A percentile compares a stretch with the other conserved stretches of the same genome.
Evolutionary conservation across 2,113 vertebrate genomes (phyloP).

Genomic region (Cebus imitator): DNA sequence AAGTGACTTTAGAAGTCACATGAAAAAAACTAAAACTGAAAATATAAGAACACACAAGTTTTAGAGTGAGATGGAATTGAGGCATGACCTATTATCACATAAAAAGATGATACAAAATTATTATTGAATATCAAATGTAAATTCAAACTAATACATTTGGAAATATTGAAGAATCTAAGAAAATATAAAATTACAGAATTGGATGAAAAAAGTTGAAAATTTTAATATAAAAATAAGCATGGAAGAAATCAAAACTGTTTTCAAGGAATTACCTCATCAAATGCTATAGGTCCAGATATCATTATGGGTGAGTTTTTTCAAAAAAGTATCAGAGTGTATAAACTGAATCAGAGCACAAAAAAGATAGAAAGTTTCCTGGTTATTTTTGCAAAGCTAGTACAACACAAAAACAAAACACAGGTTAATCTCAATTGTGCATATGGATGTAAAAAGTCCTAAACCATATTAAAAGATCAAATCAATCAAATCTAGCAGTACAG

Average conservation of each 20-base stretch:
- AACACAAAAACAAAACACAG: background rate
- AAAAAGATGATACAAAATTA: background rate
- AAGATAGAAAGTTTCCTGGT: background rate
- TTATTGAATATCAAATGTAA: background rate
- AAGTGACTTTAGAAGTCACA: background rate
- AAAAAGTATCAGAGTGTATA: background rate
- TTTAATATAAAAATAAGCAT: conserved; percentile 25
- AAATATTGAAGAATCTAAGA: conserved; percentile 34
- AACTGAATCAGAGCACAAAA: background rate
- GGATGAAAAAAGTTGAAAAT: background rate
- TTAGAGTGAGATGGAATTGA: background rate
- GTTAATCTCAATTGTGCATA: background rate
- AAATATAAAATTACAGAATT: conserved; percentile 7
- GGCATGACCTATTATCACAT: background rate
- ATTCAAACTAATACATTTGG: background rate
- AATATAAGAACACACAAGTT: background rate
- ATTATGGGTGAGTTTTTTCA: background rate
- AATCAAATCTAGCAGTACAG: background rate
- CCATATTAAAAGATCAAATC: background rate
- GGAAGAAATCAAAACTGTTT: conserved; percentile 15
- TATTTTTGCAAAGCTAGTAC: background rate
- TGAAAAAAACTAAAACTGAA: background rate
- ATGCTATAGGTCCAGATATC: background rate
- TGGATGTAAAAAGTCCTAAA: background rate
- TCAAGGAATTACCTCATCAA: conserved; percentile 8